Percentiles rank a stretch among this genome's conserved stretches.
Conservation (phyloP, 2,888 invertebrate genomes). For the Trissolcus brochymenae region DNA sequence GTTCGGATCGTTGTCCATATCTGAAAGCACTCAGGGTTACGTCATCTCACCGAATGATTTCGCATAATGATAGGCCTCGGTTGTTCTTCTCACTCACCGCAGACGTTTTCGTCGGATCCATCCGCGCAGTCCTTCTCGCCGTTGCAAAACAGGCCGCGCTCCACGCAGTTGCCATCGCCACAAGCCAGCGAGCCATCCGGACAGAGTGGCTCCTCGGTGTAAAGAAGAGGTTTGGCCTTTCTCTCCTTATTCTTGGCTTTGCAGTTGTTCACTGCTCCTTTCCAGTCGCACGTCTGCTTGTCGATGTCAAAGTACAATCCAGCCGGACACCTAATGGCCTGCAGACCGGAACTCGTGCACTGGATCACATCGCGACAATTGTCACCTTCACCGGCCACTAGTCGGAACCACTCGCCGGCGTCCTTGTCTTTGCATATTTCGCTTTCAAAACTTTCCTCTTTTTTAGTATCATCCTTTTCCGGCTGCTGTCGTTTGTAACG, state of each 20-base stretch:
- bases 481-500: constrained; percentile 81
- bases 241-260: constrained; percentile 92
- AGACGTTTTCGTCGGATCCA: constrained; percentile 93
- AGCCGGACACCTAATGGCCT: constrained; percentile 94
- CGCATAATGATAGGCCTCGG: constrained; percentile 12
- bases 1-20: constrained; percentile 95
- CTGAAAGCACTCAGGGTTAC: constrained; percentile 76
- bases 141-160: constrained; percentile 94
- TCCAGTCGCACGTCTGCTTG: constrained; percentile 97
- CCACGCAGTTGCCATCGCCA: constrained; percentile 90
- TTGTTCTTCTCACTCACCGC: constrained; percentile 82
- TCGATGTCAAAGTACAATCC: constrained; percentile 95
- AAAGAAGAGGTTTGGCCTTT: constrained; percentile 89
- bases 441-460: constrained; percentile 91
- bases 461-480: constrained; percentile 79
- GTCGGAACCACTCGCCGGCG: constrained; percentile 95
- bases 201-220: constrained; percentile 93
- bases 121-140: constrained; percentile 93
- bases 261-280: constrained; percentile 94
- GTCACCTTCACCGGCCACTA: constrained; percentile 92
- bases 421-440: constrained; percentile 96
- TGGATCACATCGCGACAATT: constrained; percentile 96
- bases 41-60: constrained; percentile 14
- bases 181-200: constrained; percentile 91
- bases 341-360: constrained; percentile 94